phyloP scores from a whole-genome alignment of 2,113 vertebrate species.

The Rissa tridactyla region DNA sequence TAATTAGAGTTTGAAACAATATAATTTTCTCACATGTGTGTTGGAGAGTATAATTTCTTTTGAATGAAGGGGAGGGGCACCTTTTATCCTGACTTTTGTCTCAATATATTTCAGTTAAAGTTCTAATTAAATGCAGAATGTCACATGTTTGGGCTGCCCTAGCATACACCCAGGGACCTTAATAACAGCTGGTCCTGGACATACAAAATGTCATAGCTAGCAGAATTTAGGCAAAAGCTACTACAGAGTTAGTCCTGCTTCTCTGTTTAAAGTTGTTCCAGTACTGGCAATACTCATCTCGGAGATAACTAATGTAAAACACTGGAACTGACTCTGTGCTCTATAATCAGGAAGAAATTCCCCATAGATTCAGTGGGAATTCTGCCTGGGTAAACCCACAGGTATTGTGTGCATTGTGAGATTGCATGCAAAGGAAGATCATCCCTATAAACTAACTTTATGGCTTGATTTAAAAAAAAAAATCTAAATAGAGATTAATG shows the following conservation, averaged over 20 bases:
- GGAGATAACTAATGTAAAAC: conserved; percentile 14
- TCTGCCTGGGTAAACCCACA: conserved; percentile 60
- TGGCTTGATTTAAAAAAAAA: neutral
- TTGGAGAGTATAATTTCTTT: conserved; percentile 14
- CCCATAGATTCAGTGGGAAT: conserved; percentile 40
- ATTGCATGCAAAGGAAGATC: neutral
- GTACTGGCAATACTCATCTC: conserved; percentile 8
- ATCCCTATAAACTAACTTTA: conserved; percentile 22
- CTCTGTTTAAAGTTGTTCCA: neutral
- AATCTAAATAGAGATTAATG: conserved; percentile 57
- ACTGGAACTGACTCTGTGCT: neutral
- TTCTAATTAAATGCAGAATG: conserved; percentile 25
- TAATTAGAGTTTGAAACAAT: conserved; percentile 27
- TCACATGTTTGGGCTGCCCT: neutral
- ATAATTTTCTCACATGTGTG: neutral
- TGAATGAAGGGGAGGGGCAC: neutral
- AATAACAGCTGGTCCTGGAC: neutral
- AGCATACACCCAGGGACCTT: neutral
- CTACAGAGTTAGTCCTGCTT: neutral
- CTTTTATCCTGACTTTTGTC: conserved; percentile 15
- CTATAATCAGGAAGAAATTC: conserved; percentile 37
- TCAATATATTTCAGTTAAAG: conserved; percentile 14
- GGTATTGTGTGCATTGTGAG: conserved; percentile 10
- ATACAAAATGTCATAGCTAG: neutral
- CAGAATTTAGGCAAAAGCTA: neutral